A percentile compares a stretch with the other conserved stretches of the same genome.
Evolutionary conservation across 2,797 vertebrate species (phyloP).

Genomic region (Dicrostonyx torquatus): DNA sequence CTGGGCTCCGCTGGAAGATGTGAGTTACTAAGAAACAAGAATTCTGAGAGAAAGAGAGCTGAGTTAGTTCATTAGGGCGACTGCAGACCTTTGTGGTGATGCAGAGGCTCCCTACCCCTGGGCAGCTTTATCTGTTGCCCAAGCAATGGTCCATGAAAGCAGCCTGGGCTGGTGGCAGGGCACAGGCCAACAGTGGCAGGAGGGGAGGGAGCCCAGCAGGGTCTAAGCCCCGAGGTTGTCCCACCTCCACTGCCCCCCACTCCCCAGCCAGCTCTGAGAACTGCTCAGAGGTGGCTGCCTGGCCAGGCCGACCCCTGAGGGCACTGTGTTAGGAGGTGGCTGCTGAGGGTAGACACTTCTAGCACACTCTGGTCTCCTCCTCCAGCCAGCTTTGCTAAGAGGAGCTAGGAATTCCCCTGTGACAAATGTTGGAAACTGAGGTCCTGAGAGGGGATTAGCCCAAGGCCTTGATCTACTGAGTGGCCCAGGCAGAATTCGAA

Average conservation of each 20-base stretch:
- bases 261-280: not conserved
- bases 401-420: not conserved
- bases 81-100: slow-evolving; percentile 67
- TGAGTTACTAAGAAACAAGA: slow-evolving; percentile 75
- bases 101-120: slow-evolving; percentile 38
- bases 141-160: slow-evolving; percentile 67
- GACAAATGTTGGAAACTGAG: slow-evolving; percentile 25
- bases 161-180: not conserved
- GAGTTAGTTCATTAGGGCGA: slow-evolving; percentile 70
- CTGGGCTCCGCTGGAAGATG: slow-evolving; percentile 61
- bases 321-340: not conserved
- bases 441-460: not conserved
- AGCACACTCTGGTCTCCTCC: not conserved
- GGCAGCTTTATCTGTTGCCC: slow-evolving; percentile 68
- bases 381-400: not conserved
- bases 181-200: slow-evolving; percentile 9
- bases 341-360: not conserved
- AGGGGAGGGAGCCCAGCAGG: not conserved
- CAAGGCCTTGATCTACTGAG: not conserved
- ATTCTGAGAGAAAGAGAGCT: slow-evolving; percentile 60
- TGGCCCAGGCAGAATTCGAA: not conserved
- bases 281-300: not conserved
- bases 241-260: not conserved
- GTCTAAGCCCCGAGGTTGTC: not conserved
- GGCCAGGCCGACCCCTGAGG: not conserved